Percentiles rank a stretch among this genome's conserved stretches.
Conservation (phyloP, 30 jellyfish, hydroid and myxozoan genomes). For the Aurelia sp. region DNA sequence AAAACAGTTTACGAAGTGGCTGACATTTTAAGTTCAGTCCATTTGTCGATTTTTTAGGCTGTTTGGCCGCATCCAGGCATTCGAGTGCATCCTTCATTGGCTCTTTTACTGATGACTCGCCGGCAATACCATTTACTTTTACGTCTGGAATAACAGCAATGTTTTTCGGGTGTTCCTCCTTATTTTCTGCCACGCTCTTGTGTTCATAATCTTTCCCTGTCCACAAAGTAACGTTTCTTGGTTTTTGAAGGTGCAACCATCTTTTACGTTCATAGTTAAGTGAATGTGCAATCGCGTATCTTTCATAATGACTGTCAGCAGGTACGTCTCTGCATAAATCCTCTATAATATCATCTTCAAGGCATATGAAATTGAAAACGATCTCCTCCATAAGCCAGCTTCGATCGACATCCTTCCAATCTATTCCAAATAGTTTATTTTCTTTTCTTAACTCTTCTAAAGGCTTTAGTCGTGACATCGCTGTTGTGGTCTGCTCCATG, state of each 20-base stretch:
- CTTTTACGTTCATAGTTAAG: constrained; percentile 26
- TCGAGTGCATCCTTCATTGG: too few relatives aligned
- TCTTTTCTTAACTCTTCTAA: too few relatives aligned
- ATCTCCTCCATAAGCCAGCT: constrained; percentile 66
- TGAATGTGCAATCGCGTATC: constrained; percentile 46
- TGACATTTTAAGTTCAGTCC: background rate
- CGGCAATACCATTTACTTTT: background rate
- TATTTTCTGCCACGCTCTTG: background rate
- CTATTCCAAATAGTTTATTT: background rate
- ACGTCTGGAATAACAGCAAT: background rate
- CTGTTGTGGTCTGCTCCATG: too few relatives aligned
- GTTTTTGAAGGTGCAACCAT: background rate
- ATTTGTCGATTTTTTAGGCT: background rate
- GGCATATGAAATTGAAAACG: constrained; percentile 56
- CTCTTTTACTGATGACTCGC: background rate
- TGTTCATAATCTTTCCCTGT: background rate
- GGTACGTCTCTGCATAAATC: constrained; percentile 71
- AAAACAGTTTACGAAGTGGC: constrained; percentile 7
- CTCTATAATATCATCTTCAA: constrained; percentile 63
- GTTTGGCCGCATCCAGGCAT: background rate
- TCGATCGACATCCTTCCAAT: constrained; percentile 8
- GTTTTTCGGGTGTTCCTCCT: background rate
- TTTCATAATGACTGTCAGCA: constrained; percentile 27
- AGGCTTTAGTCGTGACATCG: too few relatives aligned
- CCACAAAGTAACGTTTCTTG: background rate